Conservation (phyloP, 2,888 invertebrate genomes). For the Chrysolina americana region DNA sequence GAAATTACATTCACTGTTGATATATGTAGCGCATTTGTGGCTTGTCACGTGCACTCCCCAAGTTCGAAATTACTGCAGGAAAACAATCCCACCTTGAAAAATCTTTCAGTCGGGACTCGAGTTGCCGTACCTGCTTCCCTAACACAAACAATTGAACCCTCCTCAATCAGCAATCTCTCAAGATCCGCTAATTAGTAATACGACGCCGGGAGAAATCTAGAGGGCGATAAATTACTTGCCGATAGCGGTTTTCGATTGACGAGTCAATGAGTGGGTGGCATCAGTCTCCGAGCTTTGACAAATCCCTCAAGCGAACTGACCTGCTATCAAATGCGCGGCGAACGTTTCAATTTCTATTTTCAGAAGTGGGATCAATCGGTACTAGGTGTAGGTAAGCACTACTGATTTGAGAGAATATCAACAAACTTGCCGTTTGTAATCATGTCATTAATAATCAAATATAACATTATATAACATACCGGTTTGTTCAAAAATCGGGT, state of each 20-base stretch:
- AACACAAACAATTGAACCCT: conserved; percentile 15
- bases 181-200: conserved; percentile 31
- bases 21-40: background rate
- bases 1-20: background rate
- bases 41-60: conserved; percentile 12
- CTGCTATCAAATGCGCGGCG: conserved; percentile 44
- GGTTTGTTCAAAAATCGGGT: too few relatives aligned
- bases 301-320: conserved; percentile 50
- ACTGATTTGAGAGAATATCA: background rate
- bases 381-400: background rate
- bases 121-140: conserved; percentile 1
- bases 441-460: too few relatives aligned
- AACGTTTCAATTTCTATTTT: conserved; percentile 33
- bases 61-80: background rate
- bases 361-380: conserved; percentile 32
- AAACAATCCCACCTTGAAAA: background rate
- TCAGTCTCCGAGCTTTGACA: conserved; percentile 43
- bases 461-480: too few relatives aligned
- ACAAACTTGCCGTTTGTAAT: too few relatives aligned
- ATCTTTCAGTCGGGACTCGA: background rate
- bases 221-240: conserved; percentile 36
- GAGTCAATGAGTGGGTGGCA: conserved; percentile 39
- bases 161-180: conserved; percentile 18
- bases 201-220: conserved; percentile 27
- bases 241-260: conserved; percentile 41